These are phyloP conservation scores for Elephantulus edwardii DNA, from an alignment of 2,113 vertebrate genomes.

Conservation along the genomic window DNA sequence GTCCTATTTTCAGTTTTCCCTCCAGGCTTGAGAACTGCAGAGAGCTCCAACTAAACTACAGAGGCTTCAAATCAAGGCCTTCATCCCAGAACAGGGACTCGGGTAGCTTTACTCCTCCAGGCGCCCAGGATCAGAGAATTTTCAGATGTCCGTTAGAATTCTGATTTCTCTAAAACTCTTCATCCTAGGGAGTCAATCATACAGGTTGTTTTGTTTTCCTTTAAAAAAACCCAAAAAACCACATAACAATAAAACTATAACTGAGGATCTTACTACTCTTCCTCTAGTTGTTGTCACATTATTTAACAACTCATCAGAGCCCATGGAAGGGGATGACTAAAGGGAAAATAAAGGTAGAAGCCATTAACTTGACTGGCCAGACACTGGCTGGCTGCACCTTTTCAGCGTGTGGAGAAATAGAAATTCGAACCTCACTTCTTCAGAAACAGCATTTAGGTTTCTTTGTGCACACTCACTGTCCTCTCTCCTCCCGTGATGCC, in stretches of 20 bases:
- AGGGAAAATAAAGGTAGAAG: background rate
- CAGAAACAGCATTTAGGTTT: background rate
- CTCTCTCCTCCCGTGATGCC: background rate
- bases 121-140: background rate
- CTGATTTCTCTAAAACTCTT: slow-evolving; percentile 1
- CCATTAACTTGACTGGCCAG: background rate
- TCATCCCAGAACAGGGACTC: background rate
- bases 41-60: background rate
- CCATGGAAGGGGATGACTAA: background rate
- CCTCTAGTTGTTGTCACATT: background rate
- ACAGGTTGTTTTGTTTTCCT: background rate
- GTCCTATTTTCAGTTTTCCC: slow-evolving; percentile 12
- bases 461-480: rapidly evolving
- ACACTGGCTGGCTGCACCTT: background rate
- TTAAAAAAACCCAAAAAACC: too few species aligned
- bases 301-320: background rate
- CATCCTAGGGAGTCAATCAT: background rate
- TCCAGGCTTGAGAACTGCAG: background rate
- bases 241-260: too few species aligned
- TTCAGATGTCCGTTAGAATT: slow-evolving; percentile 28
- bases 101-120: background rate
- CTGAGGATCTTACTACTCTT: background rate
- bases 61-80: background rate
- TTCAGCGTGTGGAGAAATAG: background rate
- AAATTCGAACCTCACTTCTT: background rate